A percentile compares a stretch with the other conserved stretches of the same genome.
Evolutionary conservation across 1,140 invertebrate genomes (phyloP).

Genomic region (Glomeris maerens): DNA sequence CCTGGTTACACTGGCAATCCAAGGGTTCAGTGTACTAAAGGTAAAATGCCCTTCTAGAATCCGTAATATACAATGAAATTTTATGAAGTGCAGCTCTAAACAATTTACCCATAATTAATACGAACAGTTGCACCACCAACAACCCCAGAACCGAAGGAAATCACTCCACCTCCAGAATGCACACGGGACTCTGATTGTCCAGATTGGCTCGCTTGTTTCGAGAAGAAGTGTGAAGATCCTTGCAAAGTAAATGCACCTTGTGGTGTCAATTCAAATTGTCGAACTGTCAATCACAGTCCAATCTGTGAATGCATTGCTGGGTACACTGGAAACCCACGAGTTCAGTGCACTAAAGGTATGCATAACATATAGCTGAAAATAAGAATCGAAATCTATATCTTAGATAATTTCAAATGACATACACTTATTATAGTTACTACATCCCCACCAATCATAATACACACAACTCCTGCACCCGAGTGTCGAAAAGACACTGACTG

Average conservation of each 20-base stretch:
- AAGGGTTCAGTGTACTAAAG: constrained; percentile 50
- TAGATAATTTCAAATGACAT: neutral
- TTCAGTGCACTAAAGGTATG: constrained; percentile 4
- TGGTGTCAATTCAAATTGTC: constrained; percentile 25
- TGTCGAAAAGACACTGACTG: constrained; percentile 53
- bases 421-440: neutral
- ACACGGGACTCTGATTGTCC: constrained; percentile 20
- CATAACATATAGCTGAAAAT: neutral
- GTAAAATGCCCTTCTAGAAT: no score
- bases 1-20: constrained; percentile 62
- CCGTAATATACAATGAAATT: no score
- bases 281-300: constrained; percentile 23
- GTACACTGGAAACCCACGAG: constrained; percentile 26
- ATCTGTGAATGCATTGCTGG: constrained; percentile 24
- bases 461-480: constrained; percentile 16
- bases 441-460: neutral
- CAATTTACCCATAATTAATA: no score
- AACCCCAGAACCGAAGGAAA: neutral
- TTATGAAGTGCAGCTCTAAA: no score
- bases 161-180: constrained; percentile 15
- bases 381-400: neutral
- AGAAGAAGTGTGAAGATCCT: constrained; percentile 34
- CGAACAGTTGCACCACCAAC: no score
- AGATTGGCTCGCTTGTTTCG: constrained; percentile 25
- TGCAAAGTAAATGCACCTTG: constrained; percentile 30